Conservation (phyloP, 2,113 vertebrate species). For the Grus americana region DNA sequence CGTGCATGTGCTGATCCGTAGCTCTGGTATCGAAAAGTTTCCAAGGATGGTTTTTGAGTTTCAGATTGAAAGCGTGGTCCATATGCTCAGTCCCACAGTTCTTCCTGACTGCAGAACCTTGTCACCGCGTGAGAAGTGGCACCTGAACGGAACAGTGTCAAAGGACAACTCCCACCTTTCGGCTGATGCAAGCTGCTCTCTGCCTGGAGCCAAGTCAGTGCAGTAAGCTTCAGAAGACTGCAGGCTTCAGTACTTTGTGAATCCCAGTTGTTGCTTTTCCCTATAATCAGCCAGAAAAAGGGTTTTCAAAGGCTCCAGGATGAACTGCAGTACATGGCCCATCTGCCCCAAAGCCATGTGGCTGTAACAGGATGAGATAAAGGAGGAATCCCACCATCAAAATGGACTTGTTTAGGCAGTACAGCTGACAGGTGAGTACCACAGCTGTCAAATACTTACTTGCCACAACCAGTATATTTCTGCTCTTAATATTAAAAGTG, state of each 20-base stretch:
- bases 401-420: not conserved
- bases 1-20: accelerated
- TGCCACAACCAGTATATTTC: not conserved
- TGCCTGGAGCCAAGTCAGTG: not conserved
- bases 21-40: not conserved
- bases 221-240: not conserved
- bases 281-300: not conserved
- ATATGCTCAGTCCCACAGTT: not conserved
- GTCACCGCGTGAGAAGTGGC: not conserved
- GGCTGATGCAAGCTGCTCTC: not conserved
- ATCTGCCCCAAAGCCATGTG: not conserved
- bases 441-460: conserved; percentile 41
- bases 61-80: not conserved
- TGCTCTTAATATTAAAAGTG: conserved; percentile 59
- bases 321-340: not conserved
- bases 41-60: not conserved
- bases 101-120: not conserved
- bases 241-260: not conserved
- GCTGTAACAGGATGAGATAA: not conserved
- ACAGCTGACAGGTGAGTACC: conserved; percentile 34
- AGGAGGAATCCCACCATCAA: not conserved
- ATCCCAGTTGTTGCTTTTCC: not conserved
- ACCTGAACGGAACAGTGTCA: not conserved
- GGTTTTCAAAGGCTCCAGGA: not conserved
- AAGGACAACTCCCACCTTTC: not conserved